Evolutionary conservation across 2,888 invertebrate species (phyloP).

Genomic region (Fabriciana adippe): DNA sequence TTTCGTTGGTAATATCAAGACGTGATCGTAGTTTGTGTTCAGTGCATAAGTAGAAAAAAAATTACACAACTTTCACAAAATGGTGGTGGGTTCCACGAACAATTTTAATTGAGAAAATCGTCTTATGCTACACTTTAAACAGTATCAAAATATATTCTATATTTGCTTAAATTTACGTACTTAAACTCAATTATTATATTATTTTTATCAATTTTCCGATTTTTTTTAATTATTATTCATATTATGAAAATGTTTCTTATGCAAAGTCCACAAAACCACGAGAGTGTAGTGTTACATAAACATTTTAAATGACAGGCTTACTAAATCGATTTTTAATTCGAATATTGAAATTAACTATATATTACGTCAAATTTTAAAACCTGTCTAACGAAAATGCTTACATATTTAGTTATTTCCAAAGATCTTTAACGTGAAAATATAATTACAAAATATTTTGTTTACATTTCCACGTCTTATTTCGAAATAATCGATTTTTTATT

Average conservation of each 20-base stretch:
- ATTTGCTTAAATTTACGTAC: no score
- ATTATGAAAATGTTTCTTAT: background rate
- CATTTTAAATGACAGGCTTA: background rate
- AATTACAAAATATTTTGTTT: background rate
- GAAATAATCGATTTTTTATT: slow-evolving; percentile 21
- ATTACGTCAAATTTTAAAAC: background rate
- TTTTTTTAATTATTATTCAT: no score
- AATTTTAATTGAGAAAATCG: no score
- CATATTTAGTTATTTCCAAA: slow-evolving; percentile 19
- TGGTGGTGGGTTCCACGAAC: no score
- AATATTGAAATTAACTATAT: no score
- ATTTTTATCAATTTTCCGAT: no score
- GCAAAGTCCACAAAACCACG: slow-evolving; percentile 3
- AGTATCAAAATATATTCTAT: no score
- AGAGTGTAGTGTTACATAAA: background rate
- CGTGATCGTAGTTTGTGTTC: background rate
- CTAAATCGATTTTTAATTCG: background rate
- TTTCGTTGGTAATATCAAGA: slow-evolving; percentile 24
- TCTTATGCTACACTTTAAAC: no score
- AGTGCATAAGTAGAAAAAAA: slow-evolving; percentile 4
- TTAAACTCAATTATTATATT: no score
- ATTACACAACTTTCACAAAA: no score
- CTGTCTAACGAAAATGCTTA: slow-evolving; percentile 4
- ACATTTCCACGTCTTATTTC: background rate
- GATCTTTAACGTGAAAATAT: slow-evolving; percentile 12